A percentile compares a stretch with the other conserved stretches of the same genome.
Conservation (phyloP, 2,113 vertebrate species). For the Copsychus sechellarum region DNA sequence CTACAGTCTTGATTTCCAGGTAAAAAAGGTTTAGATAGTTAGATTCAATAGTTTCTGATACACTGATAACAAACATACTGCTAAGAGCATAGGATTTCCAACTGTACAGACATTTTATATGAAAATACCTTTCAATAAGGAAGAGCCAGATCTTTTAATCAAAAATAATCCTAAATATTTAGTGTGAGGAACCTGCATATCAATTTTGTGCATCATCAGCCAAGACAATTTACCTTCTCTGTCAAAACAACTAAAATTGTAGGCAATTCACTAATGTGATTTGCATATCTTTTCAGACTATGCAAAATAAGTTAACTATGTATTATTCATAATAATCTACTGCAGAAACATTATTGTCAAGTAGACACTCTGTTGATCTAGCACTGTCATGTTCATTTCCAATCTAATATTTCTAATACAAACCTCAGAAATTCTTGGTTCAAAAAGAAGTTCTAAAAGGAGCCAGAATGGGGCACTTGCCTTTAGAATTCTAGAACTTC, state of each 20-base stretch:
- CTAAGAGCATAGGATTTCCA: neutral
- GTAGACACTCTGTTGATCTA: slow-evolving; percentile 42
- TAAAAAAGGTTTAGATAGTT: neutral
- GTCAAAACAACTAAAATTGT: slow-evolving; percentile 62
- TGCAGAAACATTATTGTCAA: slow-evolving; percentile 40
- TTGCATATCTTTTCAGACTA: slow-evolving; percentile 66
- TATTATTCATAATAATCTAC: slow-evolving; percentile 68
- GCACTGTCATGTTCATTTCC: slow-evolving; percentile 13
- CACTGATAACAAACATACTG: neutral
- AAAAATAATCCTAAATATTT: slow-evolving; percentile 18
- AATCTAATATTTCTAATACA: neutral
- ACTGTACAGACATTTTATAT: neutral
- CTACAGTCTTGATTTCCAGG: neutral
- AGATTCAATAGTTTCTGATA: neutral
- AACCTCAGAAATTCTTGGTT: slow-evolving; percentile 8
- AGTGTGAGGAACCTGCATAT: neutral
- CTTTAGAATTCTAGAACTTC: neutral
- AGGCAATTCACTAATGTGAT: slow-evolving; percentile 65
- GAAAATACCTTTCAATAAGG: slow-evolving; percentile 8
- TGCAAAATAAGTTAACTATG: slow-evolving; percentile 58
- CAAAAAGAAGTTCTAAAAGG: neutral
- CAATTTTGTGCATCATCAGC: slow-evolving; percentile 20
- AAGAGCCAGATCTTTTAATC: slow-evolving; percentile 11
- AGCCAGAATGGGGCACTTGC: neutral
- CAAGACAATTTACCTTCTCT: slow-evolving; percentile 60